Percentiles rank a stretch among this genome's conserved stretches.
These are phyloP conservation scores for Sebastes steindachneri DNA, from an alignment of 2,797 vertebrate genomes.

Conservation along the genomic window DNA sequence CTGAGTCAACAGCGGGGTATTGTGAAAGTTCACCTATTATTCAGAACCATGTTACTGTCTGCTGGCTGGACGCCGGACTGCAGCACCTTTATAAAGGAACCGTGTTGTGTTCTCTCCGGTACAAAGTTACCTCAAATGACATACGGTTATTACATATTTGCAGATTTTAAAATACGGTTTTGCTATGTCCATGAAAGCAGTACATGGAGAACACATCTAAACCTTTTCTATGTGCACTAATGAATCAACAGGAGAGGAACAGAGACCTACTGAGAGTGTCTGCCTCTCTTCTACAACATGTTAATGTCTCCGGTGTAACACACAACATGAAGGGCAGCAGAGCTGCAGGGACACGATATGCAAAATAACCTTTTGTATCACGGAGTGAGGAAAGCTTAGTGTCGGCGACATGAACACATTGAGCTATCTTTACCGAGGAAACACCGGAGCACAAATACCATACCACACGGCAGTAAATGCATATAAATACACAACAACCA, in stretches of 20 bases:
- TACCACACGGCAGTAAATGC: fast-evolving
- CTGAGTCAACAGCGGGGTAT: neutral
- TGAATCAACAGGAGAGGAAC: slow-evolving; percentile 18
- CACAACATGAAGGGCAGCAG: neutral
- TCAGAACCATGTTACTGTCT: neutral
- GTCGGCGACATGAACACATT: neutral
- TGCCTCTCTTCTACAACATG: neutral
- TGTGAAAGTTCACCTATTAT: neutral
- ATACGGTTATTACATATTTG: neutral
- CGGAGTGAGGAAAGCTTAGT: neutral
- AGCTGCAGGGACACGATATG: slow-evolving; percentile 5
- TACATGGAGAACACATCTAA: neutral
- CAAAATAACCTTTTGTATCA: slow-evolving; percentile 50
- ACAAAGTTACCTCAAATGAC: neutral
- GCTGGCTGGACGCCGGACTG: neutral
- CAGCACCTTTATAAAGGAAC: neutral
- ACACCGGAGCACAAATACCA: neutral
- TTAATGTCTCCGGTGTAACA: neutral
- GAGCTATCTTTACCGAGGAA: neutral
- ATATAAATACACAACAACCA: neutral
- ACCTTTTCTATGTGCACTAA: neutral
- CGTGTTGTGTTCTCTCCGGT: neutral
- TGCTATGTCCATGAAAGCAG: neutral
- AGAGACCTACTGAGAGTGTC: neutral
- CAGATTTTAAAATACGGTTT: neutral